Evolutionary conservation across 1,140 invertebrate genomes (phyloP), one percentile per base, ranked within the genome.

Genomic region (Drosophila pachea): DNA sequence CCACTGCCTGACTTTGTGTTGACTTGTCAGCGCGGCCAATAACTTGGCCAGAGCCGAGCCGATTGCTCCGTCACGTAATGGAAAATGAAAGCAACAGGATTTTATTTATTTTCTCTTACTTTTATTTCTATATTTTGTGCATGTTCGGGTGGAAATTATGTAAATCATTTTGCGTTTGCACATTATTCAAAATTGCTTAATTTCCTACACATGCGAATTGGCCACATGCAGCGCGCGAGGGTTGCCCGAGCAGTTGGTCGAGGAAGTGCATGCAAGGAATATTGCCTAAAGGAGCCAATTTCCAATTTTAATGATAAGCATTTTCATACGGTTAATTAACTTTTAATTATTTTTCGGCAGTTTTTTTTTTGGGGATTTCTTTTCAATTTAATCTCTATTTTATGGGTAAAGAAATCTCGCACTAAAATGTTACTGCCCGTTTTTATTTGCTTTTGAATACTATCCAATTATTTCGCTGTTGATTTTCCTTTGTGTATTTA

Each of bases 11-110:
- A 74, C 79, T 84, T 68, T 81, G 73, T 86, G 81, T 81, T 86
- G 81, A 86, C 82, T 86, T 77, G 81, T 66, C 76, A 77, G 70
- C 74, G 70, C 76, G 73, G 50, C 74, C 77, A 86, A 86, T 86
- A 86, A 86, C 62, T 86, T 75, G 81, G 67, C 40, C 54, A 45
- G 29, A 11, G 40, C 31, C 54, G 42, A 22, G 22, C 22, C 9
- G 54, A 33, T 50, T 47, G 62, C 32, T 53, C 22, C 22, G 69
- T 77, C 71, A 75, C 64, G 54, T 69, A 72, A 75, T 75, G 61
- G 61, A 73, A 70, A 70, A 66, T 29, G 67, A 69, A 79, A 84
- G 79, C 73, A 48, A 84, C 67, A 76, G 40, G 62, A 54, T 43
- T 72, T 58, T 49, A 0, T 42, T 73, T 54, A 56, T 43, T 58